These are phyloP conservation scores for Hermodice carunculata DNA, from an alignment of 2,888 invertebrate genomes.

Conservation along the genomic window DNA sequence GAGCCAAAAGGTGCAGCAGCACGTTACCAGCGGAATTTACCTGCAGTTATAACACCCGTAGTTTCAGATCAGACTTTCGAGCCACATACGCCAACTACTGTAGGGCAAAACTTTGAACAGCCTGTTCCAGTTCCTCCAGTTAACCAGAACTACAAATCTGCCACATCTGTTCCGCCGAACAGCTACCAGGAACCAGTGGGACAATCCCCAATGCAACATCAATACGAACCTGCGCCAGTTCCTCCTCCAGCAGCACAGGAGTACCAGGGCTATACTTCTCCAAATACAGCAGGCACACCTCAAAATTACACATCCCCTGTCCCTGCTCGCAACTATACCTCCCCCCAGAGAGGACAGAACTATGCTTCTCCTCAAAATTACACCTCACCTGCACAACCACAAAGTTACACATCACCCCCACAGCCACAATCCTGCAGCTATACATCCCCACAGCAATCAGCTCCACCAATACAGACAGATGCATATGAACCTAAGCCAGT, in stretches of 20 bases:
- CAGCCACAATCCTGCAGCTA: not conserved
- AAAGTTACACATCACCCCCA: too few relatives aligned
- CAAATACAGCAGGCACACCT: not conserved
- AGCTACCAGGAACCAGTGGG: not conserved
- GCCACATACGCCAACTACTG: not conserved
- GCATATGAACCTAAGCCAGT: not conserved
- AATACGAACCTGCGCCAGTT: not conserved
- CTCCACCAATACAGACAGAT: not conserved
- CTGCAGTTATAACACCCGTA: too few relatives aligned
- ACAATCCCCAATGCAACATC: not conserved
- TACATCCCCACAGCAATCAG: not conserved
- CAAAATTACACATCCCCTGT: not conserved
- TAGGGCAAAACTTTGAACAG: too few relatives aligned
- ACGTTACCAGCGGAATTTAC: not conserved
- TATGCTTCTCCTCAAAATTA: too few relatives aligned
- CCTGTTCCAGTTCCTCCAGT: too few relatives aligned
- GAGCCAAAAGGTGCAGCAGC: conserved; percentile 9
- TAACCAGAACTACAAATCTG: too few relatives aligned
- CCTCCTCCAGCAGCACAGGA: not conserved
- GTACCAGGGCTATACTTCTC: not conserved
- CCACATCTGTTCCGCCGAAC: too few relatives aligned
- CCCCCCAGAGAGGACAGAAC: too few relatives aligned
- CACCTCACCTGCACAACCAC: too few relatives aligned
- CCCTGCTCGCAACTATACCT: not conserved
- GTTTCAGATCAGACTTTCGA: not conserved